phyloP scores from a whole-genome alignment of 2,888 invertebrate genomes.

The Nasonia oneida region DNA sequence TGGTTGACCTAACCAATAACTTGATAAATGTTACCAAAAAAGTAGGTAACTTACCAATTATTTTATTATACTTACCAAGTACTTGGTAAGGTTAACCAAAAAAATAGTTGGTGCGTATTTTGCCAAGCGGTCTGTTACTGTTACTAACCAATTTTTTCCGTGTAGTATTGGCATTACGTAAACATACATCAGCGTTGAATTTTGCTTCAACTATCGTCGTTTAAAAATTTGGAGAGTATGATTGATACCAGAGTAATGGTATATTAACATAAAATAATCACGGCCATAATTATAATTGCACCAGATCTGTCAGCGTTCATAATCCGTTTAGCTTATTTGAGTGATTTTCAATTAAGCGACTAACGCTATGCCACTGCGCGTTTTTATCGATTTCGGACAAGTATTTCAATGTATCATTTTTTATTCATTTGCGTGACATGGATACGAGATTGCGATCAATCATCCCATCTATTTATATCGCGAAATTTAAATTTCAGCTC shows the following conservation, averaged over 20 bases:
- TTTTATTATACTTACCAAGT: no score
- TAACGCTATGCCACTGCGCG: not conserved
- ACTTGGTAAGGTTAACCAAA: no score
- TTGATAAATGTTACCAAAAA: no score
- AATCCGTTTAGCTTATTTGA: not conserved
- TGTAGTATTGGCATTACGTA: no score
- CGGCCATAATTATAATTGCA: not conserved
- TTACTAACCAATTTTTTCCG: no score
- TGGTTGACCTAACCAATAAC: no score
- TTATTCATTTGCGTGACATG: not conserved
- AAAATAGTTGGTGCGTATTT: no score
- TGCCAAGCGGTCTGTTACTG: no score
- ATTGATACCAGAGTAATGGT: not conserved
- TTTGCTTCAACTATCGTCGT: no score
- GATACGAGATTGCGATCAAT: not conserved
- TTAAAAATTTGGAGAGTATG: no score
- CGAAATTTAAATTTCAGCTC: not conserved
- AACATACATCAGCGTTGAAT: not conserved
- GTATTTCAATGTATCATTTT: not conserved
- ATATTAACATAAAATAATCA: not conserved
- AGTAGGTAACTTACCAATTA: no score
- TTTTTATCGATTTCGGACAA: not conserved
- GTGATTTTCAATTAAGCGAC: not conserved
- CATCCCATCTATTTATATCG: not conserved
- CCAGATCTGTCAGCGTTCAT: not conserved